Conservation (phyloP, 2,888 invertebrate genomes). For the Hemaris fuciformis region DNA sequence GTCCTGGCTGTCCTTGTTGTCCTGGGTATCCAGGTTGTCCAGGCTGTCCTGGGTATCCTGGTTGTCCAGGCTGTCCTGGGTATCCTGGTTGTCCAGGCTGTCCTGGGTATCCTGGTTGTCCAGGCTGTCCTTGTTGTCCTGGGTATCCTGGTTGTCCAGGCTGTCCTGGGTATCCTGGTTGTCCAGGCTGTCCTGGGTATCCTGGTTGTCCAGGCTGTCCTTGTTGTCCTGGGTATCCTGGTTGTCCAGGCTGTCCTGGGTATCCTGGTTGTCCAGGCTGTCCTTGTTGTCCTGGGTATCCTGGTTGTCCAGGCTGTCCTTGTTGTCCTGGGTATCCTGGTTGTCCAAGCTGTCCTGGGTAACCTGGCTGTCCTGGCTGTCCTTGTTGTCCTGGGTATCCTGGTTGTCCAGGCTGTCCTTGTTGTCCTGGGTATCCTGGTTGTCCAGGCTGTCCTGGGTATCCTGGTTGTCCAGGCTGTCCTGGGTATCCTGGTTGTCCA, state of each 20-base stretch:
- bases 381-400: too few species aligned
- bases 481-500: slow-evolving; percentile 51
- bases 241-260: too few species aligned
- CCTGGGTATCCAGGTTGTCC: slow-evolving; percentile 32
- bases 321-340: too few species aligned
- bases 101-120: background rate
- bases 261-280: too few species aligned
- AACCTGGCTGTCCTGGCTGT: too few species aligned
- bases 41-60: slow-evolving; percentile 32
- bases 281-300: too few species aligned
- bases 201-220: too few species aligned
- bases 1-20: too few species aligned
- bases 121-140: slow-evolving; percentile 11
- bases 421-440: slow-evolving; percentile 13
- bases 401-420: too few species aligned
- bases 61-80: slow-evolving; percentile 19
- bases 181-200: slow-evolving; percentile 37
- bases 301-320: too few species aligned
- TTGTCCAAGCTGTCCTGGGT: too few species aligned
- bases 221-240: too few species aligned
- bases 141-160: slow-evolving; percentile 26
- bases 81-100: slow-evolving; percentile 13
- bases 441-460: slow-evolving; percentile 19
- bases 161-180: slow-evolving; percentile 40
- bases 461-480: slow-evolving; percentile 30